Percentiles rank a stretch among this genome's conserved stretches.
Conservation (phyloP, 2,888 invertebrate species). For the Dryadula phaetusa region DNA sequence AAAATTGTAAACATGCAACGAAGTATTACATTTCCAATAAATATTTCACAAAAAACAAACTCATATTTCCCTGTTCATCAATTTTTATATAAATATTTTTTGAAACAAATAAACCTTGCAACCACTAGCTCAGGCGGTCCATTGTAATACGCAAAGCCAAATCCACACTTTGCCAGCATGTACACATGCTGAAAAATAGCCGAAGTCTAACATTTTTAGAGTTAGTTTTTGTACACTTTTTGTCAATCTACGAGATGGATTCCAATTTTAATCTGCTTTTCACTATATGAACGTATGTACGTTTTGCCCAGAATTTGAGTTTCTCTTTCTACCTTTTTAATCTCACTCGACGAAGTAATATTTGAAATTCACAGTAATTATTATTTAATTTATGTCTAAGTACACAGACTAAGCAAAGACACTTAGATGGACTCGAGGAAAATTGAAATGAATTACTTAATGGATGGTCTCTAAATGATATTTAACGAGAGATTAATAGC, state of each 20-base stretch:
- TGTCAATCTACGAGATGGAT: constrained; percentile 32
- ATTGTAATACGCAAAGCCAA: constrained; percentile 27
- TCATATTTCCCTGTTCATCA: neutral
- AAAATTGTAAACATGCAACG: neutral
- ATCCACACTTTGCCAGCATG: constrained; percentile 14
- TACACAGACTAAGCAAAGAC: constrained; percentile 50
- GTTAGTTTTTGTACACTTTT: constrained; percentile 30
- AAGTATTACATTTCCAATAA: neutral
- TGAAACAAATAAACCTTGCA: constrained; percentile 18
- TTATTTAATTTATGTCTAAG: constrained; percentile 38
- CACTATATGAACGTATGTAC: constrained; percentile 30
- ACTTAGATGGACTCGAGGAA: constrained; percentile 35
- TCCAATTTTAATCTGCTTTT: constrained; percentile 39
- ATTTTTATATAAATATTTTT: constrained; percentile 12
- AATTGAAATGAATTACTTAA: constrained; percentile 52
- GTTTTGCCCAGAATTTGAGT: constrained; percentile 43
- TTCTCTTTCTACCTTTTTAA: constrained; percentile 28
- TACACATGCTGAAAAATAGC: constrained; percentile 27
- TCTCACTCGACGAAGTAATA: neutral
- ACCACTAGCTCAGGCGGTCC: constrained; percentile 10
- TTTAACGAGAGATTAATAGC: constrained; percentile 49
- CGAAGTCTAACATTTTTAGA: constrained; percentile 28
- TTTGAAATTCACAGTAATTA: constrained; percentile 48
- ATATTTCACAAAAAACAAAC: constrained; percentile 3
- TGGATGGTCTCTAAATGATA: constrained; percentile 46